phyloP scores from a whole-genome alignment of 2,888 invertebrate genomes.

The Seira musarum region DNA sequence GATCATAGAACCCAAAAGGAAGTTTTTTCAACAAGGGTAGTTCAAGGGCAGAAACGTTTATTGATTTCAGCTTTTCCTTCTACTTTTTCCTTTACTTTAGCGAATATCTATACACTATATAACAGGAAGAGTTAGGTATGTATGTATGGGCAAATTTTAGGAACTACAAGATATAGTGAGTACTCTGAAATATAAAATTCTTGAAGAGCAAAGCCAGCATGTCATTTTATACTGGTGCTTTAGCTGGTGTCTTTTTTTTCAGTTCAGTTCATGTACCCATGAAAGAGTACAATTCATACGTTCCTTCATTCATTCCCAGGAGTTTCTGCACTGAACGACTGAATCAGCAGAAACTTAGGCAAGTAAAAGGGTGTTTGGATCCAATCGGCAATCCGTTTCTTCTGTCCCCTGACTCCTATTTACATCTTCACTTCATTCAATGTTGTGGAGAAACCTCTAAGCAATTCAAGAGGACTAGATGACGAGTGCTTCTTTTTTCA shows the following conservation, averaged over 20 bases:
- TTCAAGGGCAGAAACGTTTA: slow-evolving; percentile 67
- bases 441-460: too few relatives aligned
- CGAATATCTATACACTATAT: background rate
- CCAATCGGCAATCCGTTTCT: too few relatives aligned
- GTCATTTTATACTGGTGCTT: background rate
- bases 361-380: too few relatives aligned
- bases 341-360: too few relatives aligned
- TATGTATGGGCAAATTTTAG: background rate
- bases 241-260: background rate
- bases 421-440: too few relatives aligned
- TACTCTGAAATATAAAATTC: background rate
- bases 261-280: background rate
- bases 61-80: slow-evolving; percentile 50
- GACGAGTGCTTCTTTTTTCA: too few relatives aligned
- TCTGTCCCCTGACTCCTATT: too few relatives aligned
- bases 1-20: slow-evolving; percentile 44
- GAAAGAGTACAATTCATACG: background rate
- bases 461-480: too few relatives aligned
- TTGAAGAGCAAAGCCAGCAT: background rate
- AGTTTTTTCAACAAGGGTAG: slow-evolving; percentile 63
- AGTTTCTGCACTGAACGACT: too few relatives aligned
- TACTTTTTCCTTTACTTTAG: background rate
- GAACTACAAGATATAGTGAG: background rate
- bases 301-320: too few relatives aligned
- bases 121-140: background rate